Percentiles rank a stretch among this genome's conserved stretches.
Conservation (phyloP, 1,140 invertebrate genomes). For the Homarus americanus region DNA sequence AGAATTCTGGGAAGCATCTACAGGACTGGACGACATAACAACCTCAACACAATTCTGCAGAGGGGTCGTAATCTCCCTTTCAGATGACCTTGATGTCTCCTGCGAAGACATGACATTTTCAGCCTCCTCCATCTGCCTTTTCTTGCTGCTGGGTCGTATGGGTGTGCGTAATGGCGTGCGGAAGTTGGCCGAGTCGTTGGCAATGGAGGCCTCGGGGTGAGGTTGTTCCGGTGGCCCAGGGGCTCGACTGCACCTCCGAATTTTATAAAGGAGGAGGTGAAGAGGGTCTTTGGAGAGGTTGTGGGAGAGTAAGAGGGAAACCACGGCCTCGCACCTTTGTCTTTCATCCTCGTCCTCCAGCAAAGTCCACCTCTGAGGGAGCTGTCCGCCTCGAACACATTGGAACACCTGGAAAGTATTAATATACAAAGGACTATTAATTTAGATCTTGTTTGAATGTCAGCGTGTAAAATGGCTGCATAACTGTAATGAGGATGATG, state of each 20-base stretch:
- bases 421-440: no score
- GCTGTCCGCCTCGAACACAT: slow-evolving; percentile 31
- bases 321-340: slow-evolving; percentile 33
- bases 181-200: neutral
- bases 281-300: slow-evolving; percentile 21
- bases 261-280: slow-evolving; percentile 18
- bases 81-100: neutral
- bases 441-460: no score
- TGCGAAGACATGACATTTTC: neutral
- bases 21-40: neutral
- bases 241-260: neutral
- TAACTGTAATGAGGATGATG: no score
- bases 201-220: neutral
- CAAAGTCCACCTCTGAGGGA: slow-evolving; percentile 49
- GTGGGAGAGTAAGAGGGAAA: slow-evolving; percentile 40
- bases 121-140: neutral
- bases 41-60: neutral
- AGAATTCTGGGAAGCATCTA: neutral
- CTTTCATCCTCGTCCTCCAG: slow-evolving; percentile 46
- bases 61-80: neutral
- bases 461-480: no score
- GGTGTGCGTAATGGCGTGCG: neutral
- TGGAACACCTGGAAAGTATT: slow-evolving; percentile 51
- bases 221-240: neutral
- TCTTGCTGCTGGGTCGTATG: neutral